phyloP scores from a whole-genome alignment of 2,113 vertebrate genomes.

The Calidris pygmaea region DNA sequence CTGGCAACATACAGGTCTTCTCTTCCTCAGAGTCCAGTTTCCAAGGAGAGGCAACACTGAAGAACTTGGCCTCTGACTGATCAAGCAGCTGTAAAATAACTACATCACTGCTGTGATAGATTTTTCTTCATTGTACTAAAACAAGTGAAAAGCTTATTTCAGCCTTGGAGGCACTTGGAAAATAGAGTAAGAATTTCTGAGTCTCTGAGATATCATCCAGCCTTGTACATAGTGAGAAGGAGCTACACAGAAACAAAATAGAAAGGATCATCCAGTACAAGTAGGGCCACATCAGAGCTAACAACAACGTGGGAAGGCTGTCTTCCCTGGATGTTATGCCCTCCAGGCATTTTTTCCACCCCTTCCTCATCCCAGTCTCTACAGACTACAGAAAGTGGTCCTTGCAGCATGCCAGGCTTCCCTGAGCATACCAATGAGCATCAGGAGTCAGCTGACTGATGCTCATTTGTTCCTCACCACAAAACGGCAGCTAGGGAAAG shows the following conservation, averaged over 20 bases:
- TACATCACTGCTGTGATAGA: neutral
- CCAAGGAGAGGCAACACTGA: neutral
- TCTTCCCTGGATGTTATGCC: neutral
- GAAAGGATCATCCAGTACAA: neutral
- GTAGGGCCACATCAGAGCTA: neutral
- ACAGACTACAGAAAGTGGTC: neutral
- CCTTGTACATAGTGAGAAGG: neutral
- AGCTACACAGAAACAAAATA: neutral
- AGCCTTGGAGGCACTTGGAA: neutral
- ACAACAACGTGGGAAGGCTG: neutral
- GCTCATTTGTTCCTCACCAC: neutral
- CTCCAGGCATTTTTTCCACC: neutral
- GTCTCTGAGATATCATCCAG: neutral
- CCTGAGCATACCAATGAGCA: neutral
- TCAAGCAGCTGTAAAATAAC: neutral
- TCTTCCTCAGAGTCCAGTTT: neutral
- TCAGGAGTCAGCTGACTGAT: neutral
- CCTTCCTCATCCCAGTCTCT: neutral
- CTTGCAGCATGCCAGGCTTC: neutral
- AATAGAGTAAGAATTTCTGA: neutral
- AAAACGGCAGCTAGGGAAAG: neutral
- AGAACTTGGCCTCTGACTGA: neutral
- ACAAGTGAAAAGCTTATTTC: neutral
- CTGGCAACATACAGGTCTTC: neutral
- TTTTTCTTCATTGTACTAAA: neutral